Base-by-base conservation (phyloP, 2,888 invertebrate species). In the Ectemnius continuus region DNA sequence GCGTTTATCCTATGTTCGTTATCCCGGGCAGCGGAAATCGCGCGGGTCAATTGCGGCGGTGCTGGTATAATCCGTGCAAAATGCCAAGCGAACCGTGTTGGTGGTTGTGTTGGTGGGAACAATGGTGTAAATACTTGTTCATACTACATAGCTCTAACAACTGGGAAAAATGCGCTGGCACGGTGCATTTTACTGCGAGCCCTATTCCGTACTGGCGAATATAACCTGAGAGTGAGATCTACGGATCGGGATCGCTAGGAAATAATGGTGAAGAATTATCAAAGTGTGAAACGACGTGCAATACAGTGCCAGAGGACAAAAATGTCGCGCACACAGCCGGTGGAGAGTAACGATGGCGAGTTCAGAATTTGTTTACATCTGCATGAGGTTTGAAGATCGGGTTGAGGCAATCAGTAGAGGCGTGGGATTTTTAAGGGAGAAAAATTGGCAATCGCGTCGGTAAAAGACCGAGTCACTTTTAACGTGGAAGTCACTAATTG, bases 401-500 rank as follows among this genome's bases (percentile, higher is more conserved):
- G 26, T 60, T 46, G 46, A 57, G 8, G 20, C 16, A 8, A 52
- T 36, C 36, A 52, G 63, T 16, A 14, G 23, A 46, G 14, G 56
- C 5, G 28, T 48, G 52, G 61, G 16, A 64, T 67, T 77, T 70
- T 67, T 58, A 58, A 73, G 48, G 48, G 68, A 59, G 57, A 48
- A 70, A 67, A 70, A 70, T 73, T 73, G 77, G 73, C 77, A 77
- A 73, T 75, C 73, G 63, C 59, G 65, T 70, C 57, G 59, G 23
- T 61, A 66, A 68, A 70, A 75, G 75, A 71, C 68, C 60, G 46
- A 48, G 69, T 47, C 67, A 78, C 78, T 82, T 82, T 81, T 16
- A 14, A 63, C 73, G 81, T 67, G 67, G 63, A 23, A 36, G 60
- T 63, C 78, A 75, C 82, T 81, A 81, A 81, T 81, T 81, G 81